Evolutionary conservation across 1,140 invertebrate genomes (phyloP).

Genomic region (Drosophila sturtevanti): DNA sequence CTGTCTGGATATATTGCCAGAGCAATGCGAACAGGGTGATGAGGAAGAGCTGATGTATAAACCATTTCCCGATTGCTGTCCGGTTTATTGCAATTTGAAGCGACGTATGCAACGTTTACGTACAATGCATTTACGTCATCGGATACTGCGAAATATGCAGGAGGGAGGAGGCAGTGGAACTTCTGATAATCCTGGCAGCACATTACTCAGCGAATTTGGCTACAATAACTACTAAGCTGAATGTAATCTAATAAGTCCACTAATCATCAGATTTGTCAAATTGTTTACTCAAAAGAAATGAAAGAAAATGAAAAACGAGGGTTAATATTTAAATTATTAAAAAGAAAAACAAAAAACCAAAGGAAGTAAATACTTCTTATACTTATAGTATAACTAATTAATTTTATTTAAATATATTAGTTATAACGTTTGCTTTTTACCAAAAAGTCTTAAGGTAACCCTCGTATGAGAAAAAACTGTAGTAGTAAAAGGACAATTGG

Average conservation of each 20-base stretch:
- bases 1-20: constrained; percentile 80
- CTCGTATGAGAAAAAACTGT: not conserved
- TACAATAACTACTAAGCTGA: constrained; percentile 62
- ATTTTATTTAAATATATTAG: too few relatives aligned
- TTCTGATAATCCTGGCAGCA: constrained; percentile 38
- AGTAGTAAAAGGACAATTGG: not conserved
- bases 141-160: constrained; percentile 71
- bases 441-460: not conserved
- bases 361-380: too few relatives aligned
- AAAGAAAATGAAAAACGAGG: not conserved
- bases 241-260: not conserved
- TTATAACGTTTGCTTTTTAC: too few relatives aligned
- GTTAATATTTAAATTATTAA: not conserved
- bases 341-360: too few relatives aligned
- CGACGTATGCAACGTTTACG: constrained; percentile 76
- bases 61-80: constrained; percentile 78
- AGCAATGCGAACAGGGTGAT: constrained; percentile 78
- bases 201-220: constrained; percentile 68
- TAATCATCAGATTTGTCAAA: constrained; percentile 37
- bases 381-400: too few relatives aligned
- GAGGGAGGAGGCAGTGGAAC: constrained; percentile 22
- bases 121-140: constrained; percentile 76
- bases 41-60: constrained; percentile 82
- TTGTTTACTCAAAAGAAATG: constrained; percentile 8
- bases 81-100: constrained; percentile 80